These are phyloP conservation scores for Eublepharis macularius DNA, from an alignment of 2,113 vertebrate species.

Conservation along the genomic window DNA sequence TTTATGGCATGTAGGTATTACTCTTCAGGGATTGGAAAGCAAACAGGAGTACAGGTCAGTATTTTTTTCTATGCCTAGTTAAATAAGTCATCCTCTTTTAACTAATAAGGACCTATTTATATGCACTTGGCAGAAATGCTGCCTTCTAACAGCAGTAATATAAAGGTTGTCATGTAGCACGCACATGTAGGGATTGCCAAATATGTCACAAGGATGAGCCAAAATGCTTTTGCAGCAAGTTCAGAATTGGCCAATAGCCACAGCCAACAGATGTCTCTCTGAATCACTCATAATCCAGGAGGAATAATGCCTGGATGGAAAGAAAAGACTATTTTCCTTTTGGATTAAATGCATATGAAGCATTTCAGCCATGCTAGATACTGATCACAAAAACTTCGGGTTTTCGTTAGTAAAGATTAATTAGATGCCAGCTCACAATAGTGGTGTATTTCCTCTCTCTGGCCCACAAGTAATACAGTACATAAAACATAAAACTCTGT, in stretches of 20 bases:
- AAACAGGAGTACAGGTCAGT: background rate
- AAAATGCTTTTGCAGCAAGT: background rate
- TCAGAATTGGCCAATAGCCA: conserved; percentile 55
- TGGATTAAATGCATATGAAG: background rate
- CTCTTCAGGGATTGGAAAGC: background rate
- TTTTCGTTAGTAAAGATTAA: background rate
- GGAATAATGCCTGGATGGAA: background rate
- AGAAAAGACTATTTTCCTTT: background rate
- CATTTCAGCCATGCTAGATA: background rate
- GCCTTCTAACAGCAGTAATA: background rate
- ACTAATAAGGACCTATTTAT: background rate
- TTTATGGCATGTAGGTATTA: background rate
- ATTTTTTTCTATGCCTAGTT: background rate
- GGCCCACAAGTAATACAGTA: background rate
- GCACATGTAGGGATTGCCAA: conserved; percentile 19
- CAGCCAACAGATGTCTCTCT: conserved; percentile 50
- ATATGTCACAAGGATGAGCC: conserved; percentile 19
- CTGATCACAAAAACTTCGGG: background rate
- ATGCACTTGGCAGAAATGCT: conserved; percentile 19
- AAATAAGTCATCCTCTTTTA: background rate
- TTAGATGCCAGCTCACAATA: background rate
- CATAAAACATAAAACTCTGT: background rate
- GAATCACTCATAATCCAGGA: background rate
- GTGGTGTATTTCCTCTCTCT: too few species aligned
- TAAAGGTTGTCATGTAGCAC: background rate